Evolutionary conservation across 2,113 vertebrate genomes (phyloP).

Genomic region (Aix galericulata): DNA sequence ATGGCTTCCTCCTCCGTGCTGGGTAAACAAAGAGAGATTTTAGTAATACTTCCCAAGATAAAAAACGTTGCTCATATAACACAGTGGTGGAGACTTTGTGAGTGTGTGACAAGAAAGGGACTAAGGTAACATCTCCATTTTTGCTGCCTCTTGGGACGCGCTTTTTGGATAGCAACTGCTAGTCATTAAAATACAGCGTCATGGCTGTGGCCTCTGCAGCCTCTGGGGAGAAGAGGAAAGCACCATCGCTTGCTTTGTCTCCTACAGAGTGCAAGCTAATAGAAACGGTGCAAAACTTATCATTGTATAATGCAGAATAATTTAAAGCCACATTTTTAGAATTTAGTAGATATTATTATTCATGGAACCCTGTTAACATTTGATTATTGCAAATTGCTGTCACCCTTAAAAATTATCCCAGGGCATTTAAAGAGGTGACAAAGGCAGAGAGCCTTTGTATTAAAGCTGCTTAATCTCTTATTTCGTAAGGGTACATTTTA

Average conservation of each 20-base stretch:
- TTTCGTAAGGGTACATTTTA: background rate
- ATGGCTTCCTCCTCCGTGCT: background rate
- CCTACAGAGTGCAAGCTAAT: background rate
- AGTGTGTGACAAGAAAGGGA: background rate
- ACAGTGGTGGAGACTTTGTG: background rate
- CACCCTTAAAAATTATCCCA: background rate
- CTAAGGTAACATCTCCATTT: background rate
- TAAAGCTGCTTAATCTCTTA: background rate
- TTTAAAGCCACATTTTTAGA: background rate
- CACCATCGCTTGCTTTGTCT: background rate
- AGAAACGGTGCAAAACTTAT: background rate
- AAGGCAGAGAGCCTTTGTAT: background rate
- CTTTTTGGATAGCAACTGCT: background rate
- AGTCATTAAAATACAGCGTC: background rate
- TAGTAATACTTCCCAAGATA: background rate
- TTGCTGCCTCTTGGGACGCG: background rate
- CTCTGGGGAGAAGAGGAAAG: background rate
- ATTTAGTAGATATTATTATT: background rate
- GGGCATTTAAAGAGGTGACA: background rate
- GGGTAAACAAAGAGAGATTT: background rate
- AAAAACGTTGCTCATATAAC: background rate
- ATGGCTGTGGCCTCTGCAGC: background rate
- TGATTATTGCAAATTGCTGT: background rate
- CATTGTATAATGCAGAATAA: no score
- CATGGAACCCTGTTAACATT: background rate